Conservation (phyloP, 2,797 vertebrate species). For the Tenualosa ilisha region DNA sequence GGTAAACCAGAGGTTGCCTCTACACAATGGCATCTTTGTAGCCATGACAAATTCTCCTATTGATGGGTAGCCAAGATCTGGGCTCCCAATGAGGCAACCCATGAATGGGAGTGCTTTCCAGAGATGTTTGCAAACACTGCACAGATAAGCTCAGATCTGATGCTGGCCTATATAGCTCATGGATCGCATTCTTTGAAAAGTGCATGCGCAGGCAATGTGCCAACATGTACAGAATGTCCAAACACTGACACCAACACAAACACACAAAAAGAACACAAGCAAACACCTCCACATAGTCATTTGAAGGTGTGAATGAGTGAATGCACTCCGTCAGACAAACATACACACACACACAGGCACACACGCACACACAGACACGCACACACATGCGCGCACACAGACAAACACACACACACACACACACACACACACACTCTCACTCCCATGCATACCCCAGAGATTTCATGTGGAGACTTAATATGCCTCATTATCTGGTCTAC, state of each 20-base stretch:
- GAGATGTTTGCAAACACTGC: not conserved
- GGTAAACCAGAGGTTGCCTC: not conserved
- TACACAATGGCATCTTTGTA: slow-evolving; percentile 10
- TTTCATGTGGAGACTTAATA: slow-evolving; percentile 53
- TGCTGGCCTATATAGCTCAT: not conserved
- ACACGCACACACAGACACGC: not conserved
- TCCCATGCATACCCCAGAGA: slow-evolving; percentile 4
- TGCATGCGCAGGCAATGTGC: not conserved
- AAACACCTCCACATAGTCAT: not conserved
- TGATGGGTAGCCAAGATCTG: not conserved
- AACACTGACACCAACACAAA: not conserved
- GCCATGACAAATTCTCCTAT: not conserved
- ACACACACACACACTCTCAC: not conserved
- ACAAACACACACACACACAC: not conserved
- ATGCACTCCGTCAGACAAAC: not conserved
- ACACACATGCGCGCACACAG: not conserved
- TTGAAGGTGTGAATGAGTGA: not conserved
- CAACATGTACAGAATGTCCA: not conserved
- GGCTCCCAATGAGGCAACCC: not conserved
- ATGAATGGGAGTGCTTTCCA: not conserved
- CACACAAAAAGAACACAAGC: not conserved
- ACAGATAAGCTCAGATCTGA: not conserved
- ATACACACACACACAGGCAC: too few species aligned
- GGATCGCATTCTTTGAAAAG: not conserved
- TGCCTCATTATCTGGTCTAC: slow-evolving; percentile 57